phyloP scores from a whole-genome alignment of 2,113 vertebrate genomes.

The Zingel zingel region DNA sequence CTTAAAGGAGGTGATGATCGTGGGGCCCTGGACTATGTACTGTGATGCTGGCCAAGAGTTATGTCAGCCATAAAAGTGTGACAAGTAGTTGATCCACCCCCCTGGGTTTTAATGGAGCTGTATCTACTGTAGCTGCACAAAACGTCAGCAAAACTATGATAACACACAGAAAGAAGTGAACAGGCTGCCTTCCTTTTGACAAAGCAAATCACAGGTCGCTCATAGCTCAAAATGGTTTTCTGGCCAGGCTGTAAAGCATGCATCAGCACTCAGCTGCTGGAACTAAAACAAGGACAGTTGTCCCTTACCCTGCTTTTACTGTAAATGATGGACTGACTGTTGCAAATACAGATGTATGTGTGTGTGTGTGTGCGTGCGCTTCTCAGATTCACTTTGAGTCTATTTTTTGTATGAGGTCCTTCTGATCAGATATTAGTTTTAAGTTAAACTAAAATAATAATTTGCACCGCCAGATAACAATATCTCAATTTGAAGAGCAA shows the following conservation, averaged over 20 bases:
- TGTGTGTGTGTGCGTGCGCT: background rate
- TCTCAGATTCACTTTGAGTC: background rate
- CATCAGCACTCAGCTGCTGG: constrained; percentile 41
- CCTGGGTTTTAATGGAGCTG: constrained; percentile 21
- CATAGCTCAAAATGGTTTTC: background rate
- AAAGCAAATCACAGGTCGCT: background rate
- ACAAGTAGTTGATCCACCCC: constrained; percentile 11
- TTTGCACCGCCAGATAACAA: background rate
- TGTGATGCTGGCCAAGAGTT: constrained; percentile 7
- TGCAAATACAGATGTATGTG: background rate
- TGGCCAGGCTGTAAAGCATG: constrained; percentile 48
- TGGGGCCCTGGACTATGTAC: background rate
- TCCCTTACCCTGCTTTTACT: background rate
- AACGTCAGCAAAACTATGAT: constrained; percentile 25
- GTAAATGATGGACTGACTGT: constrained; percentile 7
- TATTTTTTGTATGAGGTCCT: background rate
- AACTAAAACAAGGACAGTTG: constrained; percentile 15
- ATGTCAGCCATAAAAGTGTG: constrained; percentile 21
- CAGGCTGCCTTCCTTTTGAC: background rate
- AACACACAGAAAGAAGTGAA: background rate
- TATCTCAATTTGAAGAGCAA: background rate
- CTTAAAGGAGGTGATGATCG: constrained; percentile 21
- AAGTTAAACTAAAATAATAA: background rate
- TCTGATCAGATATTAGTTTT: background rate
- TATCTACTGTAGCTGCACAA: constrained; percentile 26